phyloP scores from a whole-genome alignment of 2,797 vertebrate genomes.

The Spheniscus humboldti region DNA sequence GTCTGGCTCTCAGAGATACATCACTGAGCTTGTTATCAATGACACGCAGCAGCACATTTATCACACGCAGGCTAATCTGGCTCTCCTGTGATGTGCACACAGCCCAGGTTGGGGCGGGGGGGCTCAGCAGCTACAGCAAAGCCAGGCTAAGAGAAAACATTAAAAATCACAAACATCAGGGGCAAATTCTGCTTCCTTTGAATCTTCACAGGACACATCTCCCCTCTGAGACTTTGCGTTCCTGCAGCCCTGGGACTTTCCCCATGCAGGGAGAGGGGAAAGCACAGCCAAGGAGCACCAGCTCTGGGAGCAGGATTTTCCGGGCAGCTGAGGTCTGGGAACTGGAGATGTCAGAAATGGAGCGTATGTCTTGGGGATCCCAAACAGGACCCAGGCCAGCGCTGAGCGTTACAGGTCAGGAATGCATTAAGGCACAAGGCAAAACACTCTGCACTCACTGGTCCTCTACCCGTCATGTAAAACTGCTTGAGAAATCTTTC shows the following conservation, averaged over 20 bases:
- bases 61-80: fast-evolving
- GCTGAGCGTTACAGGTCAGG: neutral
- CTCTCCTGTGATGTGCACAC: neutral
- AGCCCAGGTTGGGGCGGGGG: neutral
- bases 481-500: neutral
- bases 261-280: neutral
- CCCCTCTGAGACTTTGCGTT: neutral
- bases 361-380: neutral
- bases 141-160: neutral
- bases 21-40: neutral
- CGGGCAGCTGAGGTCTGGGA: neutral
- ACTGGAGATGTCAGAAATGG: neutral
- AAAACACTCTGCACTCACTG: neutral
- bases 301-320: neutral
- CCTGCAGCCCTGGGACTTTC: neutral
- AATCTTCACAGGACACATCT: neutral
- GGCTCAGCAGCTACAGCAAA: neutral
- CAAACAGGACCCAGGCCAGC: neutral
- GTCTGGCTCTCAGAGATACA: neutral
- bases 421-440: neutral
- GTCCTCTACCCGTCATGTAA: fast-evolving
- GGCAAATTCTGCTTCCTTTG: neutral
- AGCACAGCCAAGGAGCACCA: neutral
- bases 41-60: neutral
- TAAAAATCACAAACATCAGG: neutral